These are phyloP conservation scores for Cryptocephalus primarius DNA, from an alignment of 2,888 invertebrate species.

Conservation along the genomic window DNA sequence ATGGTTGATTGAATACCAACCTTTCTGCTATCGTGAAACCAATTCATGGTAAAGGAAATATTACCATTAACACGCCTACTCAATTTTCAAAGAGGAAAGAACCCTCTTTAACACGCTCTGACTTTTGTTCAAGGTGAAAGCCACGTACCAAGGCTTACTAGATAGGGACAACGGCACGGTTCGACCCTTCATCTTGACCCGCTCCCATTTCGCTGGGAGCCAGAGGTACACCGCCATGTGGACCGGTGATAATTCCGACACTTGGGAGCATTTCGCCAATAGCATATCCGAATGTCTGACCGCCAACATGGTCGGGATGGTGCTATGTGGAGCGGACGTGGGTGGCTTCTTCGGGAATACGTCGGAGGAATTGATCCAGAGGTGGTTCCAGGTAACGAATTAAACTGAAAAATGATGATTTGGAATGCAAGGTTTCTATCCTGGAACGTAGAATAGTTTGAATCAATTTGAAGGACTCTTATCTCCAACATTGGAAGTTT, in stretches of 20 bases:
- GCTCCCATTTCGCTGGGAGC: constrained; percentile 83
- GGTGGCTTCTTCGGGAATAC: constrained; percentile 63
- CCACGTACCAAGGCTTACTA: constrained; percentile 49
- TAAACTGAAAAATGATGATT: neutral
- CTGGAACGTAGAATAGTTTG: no score
- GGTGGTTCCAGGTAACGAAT: constrained; percentile 42
- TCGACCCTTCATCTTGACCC: constrained; percentile 82
- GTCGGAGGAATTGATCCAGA: constrained; percentile 1
- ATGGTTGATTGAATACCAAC: no score
- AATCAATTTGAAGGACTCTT: no score
- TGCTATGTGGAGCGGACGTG: constrained; percentile 89
- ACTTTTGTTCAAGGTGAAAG: constrained; percentile 40
- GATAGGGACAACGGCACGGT: constrained; percentile 42
- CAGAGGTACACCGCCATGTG: constrained; percentile 86
- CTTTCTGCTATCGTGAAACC: no score
- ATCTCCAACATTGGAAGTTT: neutral
- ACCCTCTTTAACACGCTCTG: no score
- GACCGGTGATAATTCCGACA: constrained; percentile 94
- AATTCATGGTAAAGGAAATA: no score
- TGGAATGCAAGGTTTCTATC: neutral
- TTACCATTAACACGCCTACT: no score
- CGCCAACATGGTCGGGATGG: constrained; percentile 62
- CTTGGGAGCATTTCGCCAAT: constrained; percentile 80
- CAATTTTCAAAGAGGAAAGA: no score
- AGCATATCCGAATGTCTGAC: constrained; percentile 83